Conservation (phyloP, 2,888 invertebrate genomes). For the Choristoneura rosaceana region DNA sequence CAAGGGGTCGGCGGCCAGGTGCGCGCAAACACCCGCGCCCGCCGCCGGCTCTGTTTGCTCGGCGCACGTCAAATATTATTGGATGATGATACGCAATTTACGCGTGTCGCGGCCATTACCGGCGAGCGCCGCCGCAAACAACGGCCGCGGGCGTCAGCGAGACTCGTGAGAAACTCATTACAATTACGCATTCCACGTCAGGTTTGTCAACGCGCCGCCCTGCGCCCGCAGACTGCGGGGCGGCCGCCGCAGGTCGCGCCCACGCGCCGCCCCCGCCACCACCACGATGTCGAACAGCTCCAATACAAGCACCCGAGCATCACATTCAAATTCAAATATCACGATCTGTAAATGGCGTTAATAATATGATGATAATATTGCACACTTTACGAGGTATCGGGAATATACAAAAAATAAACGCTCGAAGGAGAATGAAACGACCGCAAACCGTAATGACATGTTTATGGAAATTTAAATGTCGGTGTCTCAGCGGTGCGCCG, state of each 20-base stretch:
- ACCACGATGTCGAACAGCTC: neutral
- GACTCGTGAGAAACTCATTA: slow-evolving; percentile 38
- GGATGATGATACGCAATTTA: slow-evolving; percentile 74
- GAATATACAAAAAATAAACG: slow-evolving; percentile 23
- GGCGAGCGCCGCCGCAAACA: slow-evolving; percentile 23
- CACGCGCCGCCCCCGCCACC: slow-evolving; percentile 18
- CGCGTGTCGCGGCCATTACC: slow-evolving; percentile 53
- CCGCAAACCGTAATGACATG: slow-evolving; percentile 42
- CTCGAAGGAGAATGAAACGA: slow-evolving; percentile 22
- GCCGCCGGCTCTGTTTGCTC: slow-evolving; percentile 43
- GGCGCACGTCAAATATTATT: slow-evolving; percentile 67
- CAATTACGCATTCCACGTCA: slow-evolving; percentile 23
- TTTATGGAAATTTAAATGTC: slow-evolving; percentile 40
- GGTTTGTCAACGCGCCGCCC: slow-evolving; percentile 11
- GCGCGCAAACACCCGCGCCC: slow-evolving; percentile 29
- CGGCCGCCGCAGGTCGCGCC: slow-evolving; percentile 5
- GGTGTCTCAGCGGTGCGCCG: slow-evolving; percentile 24
- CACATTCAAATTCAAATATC: slow-evolving; percentile 26
- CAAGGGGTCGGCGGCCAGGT: slow-evolving; percentile 54
- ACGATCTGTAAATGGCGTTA: slow-evolving; percentile 21
- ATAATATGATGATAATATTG: slow-evolving; percentile 30
- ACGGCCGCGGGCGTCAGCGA: slow-evolving; percentile 11
- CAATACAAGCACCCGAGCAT: neutral
- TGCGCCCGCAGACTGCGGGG: slow-evolving; percentile 24
- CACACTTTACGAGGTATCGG: slow-evolving; percentile 33